phyloP scores from a whole-genome alignment of 2,797 vertebrate genomes.

The Halcyon smyrnensis region DNA sequence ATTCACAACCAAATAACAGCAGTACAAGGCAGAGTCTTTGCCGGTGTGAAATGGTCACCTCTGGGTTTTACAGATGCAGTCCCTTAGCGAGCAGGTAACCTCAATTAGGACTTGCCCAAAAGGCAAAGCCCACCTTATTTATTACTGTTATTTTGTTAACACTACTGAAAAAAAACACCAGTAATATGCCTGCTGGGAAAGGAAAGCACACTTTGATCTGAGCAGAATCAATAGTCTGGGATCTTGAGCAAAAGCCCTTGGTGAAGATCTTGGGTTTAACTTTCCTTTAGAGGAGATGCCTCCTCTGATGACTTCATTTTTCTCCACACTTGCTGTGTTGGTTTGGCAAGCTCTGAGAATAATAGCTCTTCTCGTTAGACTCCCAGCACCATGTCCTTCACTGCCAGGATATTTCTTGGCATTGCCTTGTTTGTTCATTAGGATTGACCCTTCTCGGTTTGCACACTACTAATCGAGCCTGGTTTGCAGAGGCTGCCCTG shows the following conservation, averaged over 20 bases:
- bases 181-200: background rate
- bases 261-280: conserved; percentile 18
- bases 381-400: conserved; percentile 52
- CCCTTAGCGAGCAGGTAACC: background rate
- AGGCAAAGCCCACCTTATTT: background rate
- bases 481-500: background rate
- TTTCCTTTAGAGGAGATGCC: conserved; percentile 36
- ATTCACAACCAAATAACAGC: background rate
- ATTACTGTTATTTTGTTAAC: background rate
- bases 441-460: background rate
- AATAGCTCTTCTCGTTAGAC: conserved; percentile 54
- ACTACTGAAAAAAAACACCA: background rate
- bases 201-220: background rate
- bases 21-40: background rate
- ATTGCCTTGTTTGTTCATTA: conserved; percentile 64
- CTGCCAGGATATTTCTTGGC: conserved; percentile 59
- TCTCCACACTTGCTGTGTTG: conserved; percentile 27
- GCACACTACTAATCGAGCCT: background rate
- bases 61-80: background rate
- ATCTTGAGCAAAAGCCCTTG: background rate
- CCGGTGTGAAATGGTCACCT: background rate
- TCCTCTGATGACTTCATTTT: conserved; percentile 54
- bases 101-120: background rate
- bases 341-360: conserved; percentile 39
- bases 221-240: background rate